A percentile compares a stretch with the other conserved stretches of the same genome.
phyloP scores from a whole-genome alignment of 2,888 invertebrate species.

The Apantesis nais region DNA sequence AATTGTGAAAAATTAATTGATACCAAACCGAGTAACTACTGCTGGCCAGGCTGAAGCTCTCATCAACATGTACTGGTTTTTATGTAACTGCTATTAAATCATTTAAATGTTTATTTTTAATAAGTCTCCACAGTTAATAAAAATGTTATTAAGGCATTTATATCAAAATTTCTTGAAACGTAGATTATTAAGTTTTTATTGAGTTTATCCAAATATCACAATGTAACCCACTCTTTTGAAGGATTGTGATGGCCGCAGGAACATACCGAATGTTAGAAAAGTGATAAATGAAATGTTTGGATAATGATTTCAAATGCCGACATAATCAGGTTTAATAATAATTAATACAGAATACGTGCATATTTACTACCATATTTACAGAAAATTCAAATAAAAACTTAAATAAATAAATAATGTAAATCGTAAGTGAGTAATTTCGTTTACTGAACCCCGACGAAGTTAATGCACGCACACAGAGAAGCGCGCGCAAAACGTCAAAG shows the following conservation, averaged over 20 bases:
- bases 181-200: background rate
- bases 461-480: conserved; percentile 46
- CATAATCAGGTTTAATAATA: too few species aligned
- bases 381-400: background rate
- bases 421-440: conserved; percentile 4
- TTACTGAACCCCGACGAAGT: conserved; percentile 43
- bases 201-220: background rate
- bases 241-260: background rate
- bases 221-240: background rate
- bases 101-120: background rate
- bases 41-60: conserved; percentile 22
- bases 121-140: background rate
- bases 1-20: conserved; percentile 47
- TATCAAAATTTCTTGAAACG: background rate
- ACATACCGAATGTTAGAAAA: too few species aligned
- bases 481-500: conserved; percentile 58
- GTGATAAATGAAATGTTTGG: background rate
- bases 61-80: background rate
- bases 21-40: conserved; percentile 45
- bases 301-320: background rate
- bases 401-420: background rate
- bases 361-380: background rate
- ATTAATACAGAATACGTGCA: too few species aligned
- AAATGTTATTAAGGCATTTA: background rate
- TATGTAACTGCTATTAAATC: background rate